Conservation (phyloP, 2,888 invertebrate species). For the Thymelicus sylvestris region DNA sequence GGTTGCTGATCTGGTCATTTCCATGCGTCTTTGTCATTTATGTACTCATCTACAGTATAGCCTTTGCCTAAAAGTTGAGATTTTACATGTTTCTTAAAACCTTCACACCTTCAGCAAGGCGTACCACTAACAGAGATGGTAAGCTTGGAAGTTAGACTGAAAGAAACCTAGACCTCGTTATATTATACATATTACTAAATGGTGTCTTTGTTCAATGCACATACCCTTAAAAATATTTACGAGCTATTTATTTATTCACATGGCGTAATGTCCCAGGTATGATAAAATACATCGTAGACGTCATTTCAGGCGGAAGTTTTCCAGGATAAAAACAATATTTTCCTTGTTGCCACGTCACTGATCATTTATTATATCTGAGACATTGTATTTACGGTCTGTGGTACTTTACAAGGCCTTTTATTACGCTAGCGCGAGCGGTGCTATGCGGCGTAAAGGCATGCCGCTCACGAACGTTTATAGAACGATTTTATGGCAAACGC, state of each 20-base stretch:
- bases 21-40: too few relatives aligned
- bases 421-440: conserved; percentile 7
- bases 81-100: too few relatives aligned
- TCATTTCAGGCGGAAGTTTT: conserved; percentile 33
- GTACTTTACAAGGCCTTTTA: conserved; percentile 3
- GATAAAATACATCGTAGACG: conserved; percentile 5
- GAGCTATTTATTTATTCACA: neutral
- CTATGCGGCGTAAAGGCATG: neutral
- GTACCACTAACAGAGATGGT: too few relatives aligned
- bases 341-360: conserved; percentile 32
- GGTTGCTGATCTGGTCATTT: too few relatives aligned
- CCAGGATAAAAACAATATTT: conserved; percentile 39
- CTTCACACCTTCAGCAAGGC: too few relatives aligned
- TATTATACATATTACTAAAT: too few relatives aligned
- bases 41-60: too few relatives aligned
- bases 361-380: conserved; percentile 31
- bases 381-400: conserved; percentile 22
- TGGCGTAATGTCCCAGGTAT: neutral
- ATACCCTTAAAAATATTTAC: neutral
- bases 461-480: neutral
- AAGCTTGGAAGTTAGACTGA: too few relatives aligned
- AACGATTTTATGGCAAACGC: too few relatives aligned
- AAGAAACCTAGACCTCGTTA: too few relatives aligned
- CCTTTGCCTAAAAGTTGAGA: too few relatives aligned
- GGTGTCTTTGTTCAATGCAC: neutral